Evolutionary conservation across 2,888 invertebrate species (phyloP).

Genomic region (Pegoplata infirma): DNA sequence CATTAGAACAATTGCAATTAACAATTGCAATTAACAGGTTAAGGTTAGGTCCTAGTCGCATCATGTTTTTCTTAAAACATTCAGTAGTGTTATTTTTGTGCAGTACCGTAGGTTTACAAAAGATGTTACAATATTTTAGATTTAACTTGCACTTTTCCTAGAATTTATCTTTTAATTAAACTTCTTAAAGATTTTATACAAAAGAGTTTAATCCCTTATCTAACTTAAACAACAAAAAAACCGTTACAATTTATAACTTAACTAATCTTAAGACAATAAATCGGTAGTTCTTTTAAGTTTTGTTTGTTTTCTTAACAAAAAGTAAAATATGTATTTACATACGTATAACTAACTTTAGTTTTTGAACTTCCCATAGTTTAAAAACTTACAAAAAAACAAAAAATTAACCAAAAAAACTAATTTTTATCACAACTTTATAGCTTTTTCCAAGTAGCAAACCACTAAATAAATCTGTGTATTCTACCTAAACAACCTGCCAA

Average conservation of each 20-base stretch:
- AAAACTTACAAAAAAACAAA: slow-evolving; percentile 12
- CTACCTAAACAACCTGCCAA: background rate
- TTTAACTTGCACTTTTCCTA: too few species aligned
- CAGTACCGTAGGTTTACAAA: too few species aligned
- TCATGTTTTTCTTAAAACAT: too few species aligned
- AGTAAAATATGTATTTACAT: background rate
- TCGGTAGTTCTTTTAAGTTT: background rate
- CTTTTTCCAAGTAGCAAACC: slow-evolving; percentile 15
- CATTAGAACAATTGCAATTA: too few species aligned
- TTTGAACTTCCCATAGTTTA: slow-evolving; percentile 29
- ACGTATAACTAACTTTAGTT: slow-evolving; percentile 23
- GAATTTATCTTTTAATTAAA: background rate
- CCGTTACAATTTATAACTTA: background rate
- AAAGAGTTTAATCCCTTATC: background rate
- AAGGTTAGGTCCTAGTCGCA: too few species aligned
- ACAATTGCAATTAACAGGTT: too few species aligned
- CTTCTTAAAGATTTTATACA: background rate
- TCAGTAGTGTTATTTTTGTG: too few species aligned
- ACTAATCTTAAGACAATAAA: background rate
- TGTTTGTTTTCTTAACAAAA: background rate
- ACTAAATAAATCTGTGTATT: background rate
- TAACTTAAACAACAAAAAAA: background rate
- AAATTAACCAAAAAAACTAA: slow-evolving; percentile 2
- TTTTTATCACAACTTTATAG: slow-evolving; percentile 43
- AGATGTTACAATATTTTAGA: too few species aligned